Percentiles rank a stretch among this genome's conserved stretches.
phyloP scores from a whole-genome alignment of 2,888 invertebrate genomes.

The Allophyes oxyacanthae region DNA sequence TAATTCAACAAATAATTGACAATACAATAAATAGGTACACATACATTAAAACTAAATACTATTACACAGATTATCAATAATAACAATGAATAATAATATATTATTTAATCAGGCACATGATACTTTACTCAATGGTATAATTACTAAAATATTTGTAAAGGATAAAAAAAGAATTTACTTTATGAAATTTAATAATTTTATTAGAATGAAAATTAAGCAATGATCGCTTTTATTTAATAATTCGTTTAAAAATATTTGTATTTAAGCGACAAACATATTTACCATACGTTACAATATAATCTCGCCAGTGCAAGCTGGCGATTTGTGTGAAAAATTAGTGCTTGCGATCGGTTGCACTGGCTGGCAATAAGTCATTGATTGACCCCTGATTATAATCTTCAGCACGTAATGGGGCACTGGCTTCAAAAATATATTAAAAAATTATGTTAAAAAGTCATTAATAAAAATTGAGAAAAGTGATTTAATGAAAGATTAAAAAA shows the following conservation, averaged over 20 bases:
- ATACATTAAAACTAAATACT: conserved; percentile 46
- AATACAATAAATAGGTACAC: conserved; percentile 54
- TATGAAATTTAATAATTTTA: conserved; percentile 4
- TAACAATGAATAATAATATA: conserved; percentile 50
- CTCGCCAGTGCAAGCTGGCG: too few relatives aligned
- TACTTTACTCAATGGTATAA: conserved; percentile 52
- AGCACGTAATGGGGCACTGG: too few relatives aligned
- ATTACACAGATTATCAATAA: conserved; percentile 48
- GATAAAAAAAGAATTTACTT: conserved; percentile 7
- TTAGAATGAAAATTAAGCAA: conserved; percentile 3
- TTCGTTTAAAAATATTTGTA: neutral
- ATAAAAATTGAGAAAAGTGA: too few relatives aligned
- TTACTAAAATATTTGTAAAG: conserved; percentile 38
- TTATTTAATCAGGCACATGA: conserved; percentile 58
- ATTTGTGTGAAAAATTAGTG: too few relatives aligned
- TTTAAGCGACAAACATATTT: conserved; percentile 22
- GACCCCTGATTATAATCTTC: too few relatives aligned
- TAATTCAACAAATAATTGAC: conserved; percentile 52
- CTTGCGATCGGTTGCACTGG: too few relatives aligned
- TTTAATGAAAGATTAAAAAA: too few relatives aligned
- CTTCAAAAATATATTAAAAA: too few relatives aligned
- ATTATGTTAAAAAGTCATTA: too few relatives aligned
- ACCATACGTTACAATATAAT: conserved; percentile 14
- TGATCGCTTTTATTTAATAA: neutral
- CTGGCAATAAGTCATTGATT: too few relatives aligned